These are phyloP conservation scores for Eristalinus sepulchralis DNA, from an alignment of 2,888 invertebrate genomes.

Conservation along the genomic window DNA sequence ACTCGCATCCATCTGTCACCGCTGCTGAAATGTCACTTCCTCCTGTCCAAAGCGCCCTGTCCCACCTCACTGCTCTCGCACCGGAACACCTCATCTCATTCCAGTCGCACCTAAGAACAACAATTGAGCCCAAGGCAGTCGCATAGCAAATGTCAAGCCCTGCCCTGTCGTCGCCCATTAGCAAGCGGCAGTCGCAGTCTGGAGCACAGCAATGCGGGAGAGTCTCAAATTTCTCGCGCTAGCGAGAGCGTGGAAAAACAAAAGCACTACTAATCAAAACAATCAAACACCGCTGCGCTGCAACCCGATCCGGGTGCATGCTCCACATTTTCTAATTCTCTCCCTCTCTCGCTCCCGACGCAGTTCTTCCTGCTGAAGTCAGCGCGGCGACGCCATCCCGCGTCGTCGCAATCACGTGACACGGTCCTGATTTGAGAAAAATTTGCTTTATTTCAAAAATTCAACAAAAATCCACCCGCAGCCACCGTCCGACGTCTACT, in stretches of 20 bases:
- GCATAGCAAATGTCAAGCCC: slow-evolving; percentile 14
- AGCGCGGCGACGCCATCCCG: neutral
- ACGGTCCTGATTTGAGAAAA: neutral
- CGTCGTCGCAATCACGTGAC: slow-evolving; percentile 2
- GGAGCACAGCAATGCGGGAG: neutral
- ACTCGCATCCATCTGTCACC: neutral
- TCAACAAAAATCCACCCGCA: neutral
- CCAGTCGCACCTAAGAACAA: slow-evolving; percentile 14
- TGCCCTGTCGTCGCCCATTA: slow-evolving; percentile 32
- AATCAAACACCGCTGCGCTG: slow-evolving; percentile 25
- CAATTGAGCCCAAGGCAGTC: slow-evolving; percentile 17
- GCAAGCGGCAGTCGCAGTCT: neutral
- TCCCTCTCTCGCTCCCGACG: neutral
- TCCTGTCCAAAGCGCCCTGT: neutral
- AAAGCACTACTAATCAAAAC: slow-evolving; percentile 39
- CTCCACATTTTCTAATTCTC: slow-evolving; percentile 5
- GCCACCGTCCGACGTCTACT: neutral
- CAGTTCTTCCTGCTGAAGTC: neutral
- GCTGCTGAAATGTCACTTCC: slow-evolving; percentile 4
- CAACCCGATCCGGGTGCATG: slow-evolving; percentile 28
- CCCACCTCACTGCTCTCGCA: neutral
- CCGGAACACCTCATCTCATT: slow-evolving; percentile 6
- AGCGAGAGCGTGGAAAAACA: slow-evolving; percentile 9
- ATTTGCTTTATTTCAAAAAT: neutral
- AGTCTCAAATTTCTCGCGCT: slow-evolving; percentile 27